Conservation (phyloP, 2,113 vertebrate species). For the Cygnus buccinator region DNA sequence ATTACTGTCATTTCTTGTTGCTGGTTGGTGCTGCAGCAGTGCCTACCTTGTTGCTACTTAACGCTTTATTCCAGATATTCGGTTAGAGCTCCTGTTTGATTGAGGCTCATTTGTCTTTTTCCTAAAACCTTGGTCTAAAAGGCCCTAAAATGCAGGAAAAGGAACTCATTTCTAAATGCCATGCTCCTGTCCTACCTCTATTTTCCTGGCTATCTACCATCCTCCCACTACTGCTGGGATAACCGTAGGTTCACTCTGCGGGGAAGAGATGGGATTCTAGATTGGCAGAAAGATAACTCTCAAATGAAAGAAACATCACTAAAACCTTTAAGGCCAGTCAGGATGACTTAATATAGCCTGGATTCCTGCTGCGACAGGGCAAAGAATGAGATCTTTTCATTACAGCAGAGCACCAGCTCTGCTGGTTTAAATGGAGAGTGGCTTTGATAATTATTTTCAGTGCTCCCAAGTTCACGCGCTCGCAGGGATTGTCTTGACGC, state of each 20-base stretch:
- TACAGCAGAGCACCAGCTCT: slow-evolving; percentile 25
- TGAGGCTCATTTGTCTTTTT: not conserved
- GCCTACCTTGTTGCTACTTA: not conserved
- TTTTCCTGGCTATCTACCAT: not conserved
- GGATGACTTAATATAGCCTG: slow-evolving; percentile 17
- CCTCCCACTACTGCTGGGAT: not conserved
- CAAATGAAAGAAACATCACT: slow-evolving; percentile 40
- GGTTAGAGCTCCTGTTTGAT: not conserved
- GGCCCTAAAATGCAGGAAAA: not conserved
- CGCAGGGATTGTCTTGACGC: not conserved
- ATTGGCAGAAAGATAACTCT: not conserved
- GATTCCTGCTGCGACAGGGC: not conserved
- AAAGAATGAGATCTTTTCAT: slow-evolving; percentile 19
- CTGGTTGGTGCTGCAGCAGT: not conserved
- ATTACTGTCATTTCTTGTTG: not conserved
- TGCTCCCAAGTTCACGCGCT: not conserved
- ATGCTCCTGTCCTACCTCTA: not conserved
- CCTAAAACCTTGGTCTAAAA: not conserved
- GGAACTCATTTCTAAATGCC: not conserved
- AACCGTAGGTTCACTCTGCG: slow-evolving; percentile 2
- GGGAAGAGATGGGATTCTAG: slow-evolving; percentile 34
- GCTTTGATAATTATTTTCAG: slow-evolving; percentile 18
- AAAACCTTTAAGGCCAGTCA: slow-evolving; percentile 3
- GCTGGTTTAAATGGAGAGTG: not conserved
- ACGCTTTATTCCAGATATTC: not conserved